Evolutionary conservation across 1,140 invertebrate species (phyloP), one percentile per base, ranked within the genome.

Genomic region (Thrips palmi): DNA sequence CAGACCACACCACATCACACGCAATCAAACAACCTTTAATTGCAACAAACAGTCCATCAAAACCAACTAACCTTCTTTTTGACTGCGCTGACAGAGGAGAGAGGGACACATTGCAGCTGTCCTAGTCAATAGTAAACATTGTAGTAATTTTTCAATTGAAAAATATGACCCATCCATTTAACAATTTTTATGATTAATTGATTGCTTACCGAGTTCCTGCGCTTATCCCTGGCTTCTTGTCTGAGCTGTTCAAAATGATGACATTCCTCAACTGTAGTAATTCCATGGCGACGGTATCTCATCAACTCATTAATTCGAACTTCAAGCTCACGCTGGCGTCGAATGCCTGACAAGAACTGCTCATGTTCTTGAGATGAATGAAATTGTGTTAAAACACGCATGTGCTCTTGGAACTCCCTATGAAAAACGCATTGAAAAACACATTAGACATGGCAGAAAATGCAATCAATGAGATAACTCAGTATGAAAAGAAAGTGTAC

Each of bases 351-450:
- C 27, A 83, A 59, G 33, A 87, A 71, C 40, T 77, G 70, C 44
- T 83, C 74, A 50, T 89, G 78, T 59, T 92, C 86, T 41, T 73
- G 65, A 21, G 75, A 68, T 1, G 81, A 78, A 50, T 84, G 78
- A 62, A 92, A 91, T 53, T 89, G 86, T 18, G 81, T 75, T 53
- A 87, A 85, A 28, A 77, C 71, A 27, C 80, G 68, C 54, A 91
- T 70, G 33, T 77, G 74, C 42, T 92, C 85, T 18, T 72, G 64
- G 47, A 83, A 74, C 45, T 81, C 77, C 43, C 77, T 77, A 39
- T 33, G 12, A 17, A 7, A 37, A 37, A 29, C 11, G 7, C 14
- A 37, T 5, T 35, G 36, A 39, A 39, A 22, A 7, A 35, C 32
- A 3, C 21, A 39, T 11, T 11, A 20, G 31, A 37, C 18, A 39